phyloP scores from a whole-genome alignment of 2,888 invertebrate genomes.

The Lochmaea capreae region DNA sequence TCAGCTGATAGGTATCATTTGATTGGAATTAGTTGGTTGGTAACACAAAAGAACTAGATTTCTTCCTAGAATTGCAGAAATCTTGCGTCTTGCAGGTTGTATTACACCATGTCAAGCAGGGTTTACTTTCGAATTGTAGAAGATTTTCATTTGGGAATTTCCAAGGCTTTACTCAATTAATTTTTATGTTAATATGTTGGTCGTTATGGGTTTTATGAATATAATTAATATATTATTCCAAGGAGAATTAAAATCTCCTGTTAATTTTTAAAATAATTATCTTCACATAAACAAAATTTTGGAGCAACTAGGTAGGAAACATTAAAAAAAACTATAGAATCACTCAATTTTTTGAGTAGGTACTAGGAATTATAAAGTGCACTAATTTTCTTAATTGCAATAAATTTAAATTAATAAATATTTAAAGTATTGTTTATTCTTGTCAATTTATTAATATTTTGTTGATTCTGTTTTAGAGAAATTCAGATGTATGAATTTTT shows the following conservation, averaged over 20 bases:
- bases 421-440: conserved; percentile 15
- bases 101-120: too few species aligned
- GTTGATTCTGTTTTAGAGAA: conserved; percentile 6
- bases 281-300: conserved; percentile 12
- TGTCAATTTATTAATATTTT: conserved; percentile 9
- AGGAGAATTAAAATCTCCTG: neutral
- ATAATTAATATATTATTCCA: conserved; percentile 11
- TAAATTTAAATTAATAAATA: conserved; percentile 5
- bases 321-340: conserved; percentile 21
- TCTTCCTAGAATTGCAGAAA: too few species aligned
- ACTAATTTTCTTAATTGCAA: conserved; percentile 23
- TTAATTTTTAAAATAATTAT: conserved; percentile 14
- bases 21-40: too few species aligned
- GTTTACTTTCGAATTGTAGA: too few species aligned
- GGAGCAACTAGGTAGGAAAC: conserved; percentile 15
- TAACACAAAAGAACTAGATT: too few species aligned
- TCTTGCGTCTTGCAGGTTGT: too few species aligned
- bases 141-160: neutral
- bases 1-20: too few species aligned
- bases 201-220: neutral
- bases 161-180: neutral
- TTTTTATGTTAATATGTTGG: neutral
- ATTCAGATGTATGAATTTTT: conserved; percentile 22
- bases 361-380: conserved; percentile 14
- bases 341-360: conserved; percentile 33